Evolutionary conservation across 2,797 vertebrate genomes (phyloP), one percentile per base, ranked within the genome.

Genomic region (Sebastes elongatus): DNA sequence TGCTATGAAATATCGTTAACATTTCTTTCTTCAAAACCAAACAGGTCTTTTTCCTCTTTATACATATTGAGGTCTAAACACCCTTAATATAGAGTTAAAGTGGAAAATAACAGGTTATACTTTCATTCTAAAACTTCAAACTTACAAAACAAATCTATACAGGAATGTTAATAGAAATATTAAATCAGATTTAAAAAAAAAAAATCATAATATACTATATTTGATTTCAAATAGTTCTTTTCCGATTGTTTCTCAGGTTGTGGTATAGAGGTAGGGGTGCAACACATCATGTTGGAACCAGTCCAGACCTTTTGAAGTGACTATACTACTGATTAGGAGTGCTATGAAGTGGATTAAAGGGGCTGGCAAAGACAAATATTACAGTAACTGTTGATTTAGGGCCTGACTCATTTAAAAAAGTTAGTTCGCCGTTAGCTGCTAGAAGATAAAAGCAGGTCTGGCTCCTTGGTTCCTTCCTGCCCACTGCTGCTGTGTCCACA

Each of bases 391-490:
- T 23, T 33, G 59, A 72, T 82, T 78, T 55, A 67, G 55, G 28
- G 28, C 62, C 53, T 49, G 46, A 76, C 52, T 69, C 64, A 22
- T 71, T 81, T 25, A 55, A 23, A 14, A 65, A 65, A 61, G 38
- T 72, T 38, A n/a, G 20, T 70, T 71, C 70, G 53, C 65, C 25
- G 59, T 97, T 97, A 99, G 95, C 97, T 97, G 90, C 96, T 97
- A 16, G 97, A 96, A 0, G 98, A 97, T 92, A 98, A 86, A 56
- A 99, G 93, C 64, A 99, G 92, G 90, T 99, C 98, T 0, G 97
- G 88, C 52, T 99, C 98, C 88, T 97, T 98, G 83, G 96, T 93
- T 2, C 96, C 97, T 2, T 98, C 95, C 80, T 97, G 91, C 4
- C 95, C 90, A 0, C 90, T 42, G 75, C 10, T 96, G 78, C 81